Conservation (phyloP, 2,888 invertebrate species). For the Odontocerum albicorne region DNA sequence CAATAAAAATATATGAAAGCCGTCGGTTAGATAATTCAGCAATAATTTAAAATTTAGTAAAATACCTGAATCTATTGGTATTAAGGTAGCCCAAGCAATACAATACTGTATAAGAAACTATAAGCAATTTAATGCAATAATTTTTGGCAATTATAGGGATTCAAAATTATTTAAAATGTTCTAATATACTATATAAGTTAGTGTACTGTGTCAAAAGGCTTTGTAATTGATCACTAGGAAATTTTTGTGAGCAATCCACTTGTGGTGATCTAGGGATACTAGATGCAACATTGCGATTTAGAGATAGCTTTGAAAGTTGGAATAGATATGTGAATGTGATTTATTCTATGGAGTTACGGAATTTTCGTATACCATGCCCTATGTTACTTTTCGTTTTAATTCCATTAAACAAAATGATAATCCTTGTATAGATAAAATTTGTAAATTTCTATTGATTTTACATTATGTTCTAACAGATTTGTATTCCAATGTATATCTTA, state of each 20-base stretch:
- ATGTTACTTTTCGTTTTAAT: background rate
- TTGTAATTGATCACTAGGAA: slow-evolving; percentile 3
- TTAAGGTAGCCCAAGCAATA: slow-evolving; percentile 27
- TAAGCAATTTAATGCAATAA: slow-evolving; percentile 33
- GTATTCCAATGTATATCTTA: too few species aligned
- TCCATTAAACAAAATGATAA: too few species aligned
- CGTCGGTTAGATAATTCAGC: background rate
- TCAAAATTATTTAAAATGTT: slow-evolving; percentile 20
- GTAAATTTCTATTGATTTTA: too few species aligned
- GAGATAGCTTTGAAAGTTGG: too few species aligned
- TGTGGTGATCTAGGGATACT: slow-evolving; percentile 9
- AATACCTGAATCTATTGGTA: background rate
- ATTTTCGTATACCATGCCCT: too few species aligned
- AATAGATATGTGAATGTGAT: too few species aligned
- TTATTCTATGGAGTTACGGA: too few species aligned
- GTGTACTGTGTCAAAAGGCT: slow-evolving; percentile 11
- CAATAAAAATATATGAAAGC: background rate
- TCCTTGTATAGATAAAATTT: too few species aligned
- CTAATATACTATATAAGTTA: slow-evolving; percentile 6
- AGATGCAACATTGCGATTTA: slow-evolving; percentile 1
- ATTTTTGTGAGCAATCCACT: slow-evolving; percentile 16
- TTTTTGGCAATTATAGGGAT: slow-evolving; percentile 25
- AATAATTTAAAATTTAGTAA: background rate
- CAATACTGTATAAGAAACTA: slow-evolving; percentile 28
- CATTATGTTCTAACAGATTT: too few species aligned